A percentile compares a stretch with the other conserved stretches of the same genome.
phyloP scores from a whole-genome alignment of 2,113 vertebrate species.

The Sceloporus tristichus region DNA sequence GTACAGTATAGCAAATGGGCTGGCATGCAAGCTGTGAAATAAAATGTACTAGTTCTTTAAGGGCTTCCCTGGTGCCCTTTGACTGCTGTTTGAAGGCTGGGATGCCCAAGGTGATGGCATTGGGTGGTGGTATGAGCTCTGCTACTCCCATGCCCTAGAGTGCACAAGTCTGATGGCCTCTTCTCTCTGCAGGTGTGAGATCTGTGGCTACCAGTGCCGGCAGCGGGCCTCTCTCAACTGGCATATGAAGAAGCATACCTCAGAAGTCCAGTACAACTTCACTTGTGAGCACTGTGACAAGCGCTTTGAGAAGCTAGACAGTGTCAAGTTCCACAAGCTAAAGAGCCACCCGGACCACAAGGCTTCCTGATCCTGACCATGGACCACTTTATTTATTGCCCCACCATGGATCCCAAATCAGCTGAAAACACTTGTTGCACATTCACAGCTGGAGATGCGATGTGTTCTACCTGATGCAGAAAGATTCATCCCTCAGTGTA shows the following conservation, averaged over 20 bases:
- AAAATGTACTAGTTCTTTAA: too few species aligned
- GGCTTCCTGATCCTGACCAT: slow-evolving; percentile 67
- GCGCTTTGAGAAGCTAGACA: slow-evolving; percentile 91
- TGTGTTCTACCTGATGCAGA: not conserved
- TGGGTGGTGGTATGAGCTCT: not conserved
- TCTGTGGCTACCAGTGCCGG: slow-evolving; percentile 94
- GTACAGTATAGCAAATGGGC: not conserved
- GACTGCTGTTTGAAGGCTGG: not conserved
- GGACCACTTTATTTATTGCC: slow-evolving; percentile 65
- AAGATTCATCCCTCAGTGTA: not conserved
- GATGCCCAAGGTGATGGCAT: not conserved
- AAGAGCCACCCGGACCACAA: slow-evolving; percentile 92
- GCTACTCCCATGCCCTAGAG: not conserved
- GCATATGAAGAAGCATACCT: slow-evolving; percentile 95
- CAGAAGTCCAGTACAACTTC: slow-evolving; percentile 90
- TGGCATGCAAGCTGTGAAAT: too few species aligned
- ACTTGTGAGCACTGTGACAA: slow-evolving; percentile 92
- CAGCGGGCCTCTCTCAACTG: slow-evolving; percentile 93
- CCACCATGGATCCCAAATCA: not conserved
- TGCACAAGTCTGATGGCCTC: not conserved
- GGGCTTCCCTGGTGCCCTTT: not conserved
- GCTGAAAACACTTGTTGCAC: not conserved
- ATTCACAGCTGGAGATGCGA: not conserved
- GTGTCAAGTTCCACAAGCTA: slow-evolving; percentile 92
- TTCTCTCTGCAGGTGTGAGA: slow-evolving; percentile 85